Conservation (phyloP, 2,797 vertebrate genomes). For the Myotis planiceps region DNA sequence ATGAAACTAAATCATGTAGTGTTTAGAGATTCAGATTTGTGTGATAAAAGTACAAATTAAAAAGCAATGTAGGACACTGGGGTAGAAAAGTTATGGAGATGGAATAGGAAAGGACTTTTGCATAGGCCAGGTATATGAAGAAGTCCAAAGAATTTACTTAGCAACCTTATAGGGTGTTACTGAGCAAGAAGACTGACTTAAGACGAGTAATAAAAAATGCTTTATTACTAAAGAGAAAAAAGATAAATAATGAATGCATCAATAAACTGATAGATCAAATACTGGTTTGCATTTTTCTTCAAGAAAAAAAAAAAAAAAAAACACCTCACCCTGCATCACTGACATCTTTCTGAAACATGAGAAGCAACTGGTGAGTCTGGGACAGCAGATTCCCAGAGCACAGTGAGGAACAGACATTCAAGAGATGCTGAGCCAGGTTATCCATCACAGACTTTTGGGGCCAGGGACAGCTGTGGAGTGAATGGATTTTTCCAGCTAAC, state of each 20-base stretch:
- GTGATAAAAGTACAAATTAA: neutral
- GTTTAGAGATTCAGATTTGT: neutral
- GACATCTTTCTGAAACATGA: neutral
- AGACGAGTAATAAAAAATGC: neutral
- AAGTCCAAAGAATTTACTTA: neutral
- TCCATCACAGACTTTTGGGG: neutral
- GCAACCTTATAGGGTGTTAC: neutral
- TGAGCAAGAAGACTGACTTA: conserved; percentile 19
- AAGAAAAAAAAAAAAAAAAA: neutral
- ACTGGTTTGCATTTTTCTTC: neutral
- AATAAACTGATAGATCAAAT: neutral
- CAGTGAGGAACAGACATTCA: neutral
- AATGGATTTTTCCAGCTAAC: conserved; percentile 34
- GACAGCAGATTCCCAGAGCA: neutral
- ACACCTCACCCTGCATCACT: neutral
- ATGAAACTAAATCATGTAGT: neutral
- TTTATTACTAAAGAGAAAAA: neutral
- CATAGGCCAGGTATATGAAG: neutral
- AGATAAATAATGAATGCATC: neutral
- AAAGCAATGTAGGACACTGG: neutral
- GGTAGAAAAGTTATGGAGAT: neutral
- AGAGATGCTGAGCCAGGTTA: neutral
- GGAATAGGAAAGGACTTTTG: neutral
- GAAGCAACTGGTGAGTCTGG: neutral
- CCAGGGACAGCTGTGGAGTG: neutral